These are phyloP conservation scores for Arvicanthis niloticus DNA, from an alignment of 2,113 vertebrate genomes.

Conservation along the genomic window DNA sequence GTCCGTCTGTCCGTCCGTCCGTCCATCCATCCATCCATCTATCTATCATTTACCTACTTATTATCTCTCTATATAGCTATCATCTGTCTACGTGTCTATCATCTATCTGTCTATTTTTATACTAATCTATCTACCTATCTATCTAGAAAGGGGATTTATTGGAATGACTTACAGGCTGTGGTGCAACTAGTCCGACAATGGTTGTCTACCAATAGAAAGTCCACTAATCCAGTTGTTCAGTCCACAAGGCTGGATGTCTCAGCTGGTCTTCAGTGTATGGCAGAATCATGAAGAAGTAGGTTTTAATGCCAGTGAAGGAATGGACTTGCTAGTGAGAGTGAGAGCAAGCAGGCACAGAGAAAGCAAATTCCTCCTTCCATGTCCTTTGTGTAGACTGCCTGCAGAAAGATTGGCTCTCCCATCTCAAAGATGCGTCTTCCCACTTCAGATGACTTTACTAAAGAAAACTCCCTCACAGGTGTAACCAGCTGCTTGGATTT, in stretches of 20 bases:
- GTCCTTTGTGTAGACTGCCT: not conserved
- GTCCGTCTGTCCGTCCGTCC: not conserved
- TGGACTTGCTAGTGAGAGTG: not conserved
- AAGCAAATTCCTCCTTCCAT: not conserved
- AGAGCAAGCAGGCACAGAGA: not conserved
- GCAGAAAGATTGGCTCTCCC: not conserved
- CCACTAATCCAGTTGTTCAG: not conserved
- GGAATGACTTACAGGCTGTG: not conserved
- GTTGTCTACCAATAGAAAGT: not conserved
- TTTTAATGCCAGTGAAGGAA: not conserved
- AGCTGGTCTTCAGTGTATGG: not conserved
- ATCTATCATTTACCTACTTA: not conserved
- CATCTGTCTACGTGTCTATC: not conserved
- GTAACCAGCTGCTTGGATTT: not conserved
- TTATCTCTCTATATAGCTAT: not conserved
- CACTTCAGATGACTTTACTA: not conserved
- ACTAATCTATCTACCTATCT: not conserved
- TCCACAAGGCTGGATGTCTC: not conserved
- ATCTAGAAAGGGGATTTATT: not conserved
- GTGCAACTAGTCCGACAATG: not conserved
- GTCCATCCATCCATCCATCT: not conserved
- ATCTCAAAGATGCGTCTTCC: not conserved
- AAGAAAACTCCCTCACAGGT: not conserved
- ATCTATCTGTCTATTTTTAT: not conserved
- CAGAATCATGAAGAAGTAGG: not conserved